Percentiles rank a stretch among this genome's conserved stretches.
phyloP scores from a whole-genome alignment of 2,888 invertebrate genomes.

The Lissocephala sabroskyi region DNA sequence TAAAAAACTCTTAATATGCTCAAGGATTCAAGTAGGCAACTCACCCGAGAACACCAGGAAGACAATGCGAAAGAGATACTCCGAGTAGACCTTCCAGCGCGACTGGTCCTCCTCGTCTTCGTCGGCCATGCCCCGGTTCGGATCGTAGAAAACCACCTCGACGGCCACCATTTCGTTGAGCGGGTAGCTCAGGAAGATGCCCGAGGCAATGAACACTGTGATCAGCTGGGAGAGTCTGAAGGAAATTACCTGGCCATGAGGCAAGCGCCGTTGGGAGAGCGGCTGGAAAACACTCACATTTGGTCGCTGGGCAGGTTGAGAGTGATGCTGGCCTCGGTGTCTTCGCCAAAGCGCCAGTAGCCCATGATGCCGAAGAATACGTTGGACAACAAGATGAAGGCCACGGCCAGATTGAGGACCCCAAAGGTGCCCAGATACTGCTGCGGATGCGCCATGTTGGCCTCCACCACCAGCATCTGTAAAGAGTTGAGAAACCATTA shows the following conservation, averaged over 20 bases:
- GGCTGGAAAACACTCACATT: too few species aligned
- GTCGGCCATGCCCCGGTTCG: too few species aligned
- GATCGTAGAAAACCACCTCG: slow-evolving; percentile 95
- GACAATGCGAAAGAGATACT: slow-evolving; percentile 24
- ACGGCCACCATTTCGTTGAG: slow-evolving; percentile 97
- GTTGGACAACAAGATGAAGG: slow-evolving; percentile 82
- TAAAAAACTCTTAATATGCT: not conserved
- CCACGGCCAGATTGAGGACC: slow-evolving; percentile 90
- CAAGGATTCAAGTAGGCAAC: not conserved
- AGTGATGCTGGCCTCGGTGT: slow-evolving; percentile 85
- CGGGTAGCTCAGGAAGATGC: slow-evolving; percentile 93
- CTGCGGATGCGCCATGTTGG: slow-evolving; percentile 91
- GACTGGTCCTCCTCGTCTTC: slow-evolving; percentile 25
- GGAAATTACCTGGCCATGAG: slow-evolving; percentile 23
- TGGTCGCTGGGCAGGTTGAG: slow-evolving; percentile 84
- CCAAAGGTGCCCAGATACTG: slow-evolving; percentile 91
- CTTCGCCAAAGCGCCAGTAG: slow-evolving; percentile 86
- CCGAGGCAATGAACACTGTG: slow-evolving; percentile 84
- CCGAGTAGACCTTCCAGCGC: slow-evolving; percentile 4
- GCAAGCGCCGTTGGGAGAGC: not conserved
- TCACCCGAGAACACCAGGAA: slow-evolving; percentile 35
- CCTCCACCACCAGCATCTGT: slow-evolving; percentile 95
- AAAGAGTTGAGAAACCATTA: not conserved
- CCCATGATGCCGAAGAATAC: slow-evolving; percentile 92
- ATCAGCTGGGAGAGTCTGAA: slow-evolving; percentile 83